phyloP scores from a whole-genome alignment of 1,140 invertebrate species.

The Apis laboriosa region DNA sequence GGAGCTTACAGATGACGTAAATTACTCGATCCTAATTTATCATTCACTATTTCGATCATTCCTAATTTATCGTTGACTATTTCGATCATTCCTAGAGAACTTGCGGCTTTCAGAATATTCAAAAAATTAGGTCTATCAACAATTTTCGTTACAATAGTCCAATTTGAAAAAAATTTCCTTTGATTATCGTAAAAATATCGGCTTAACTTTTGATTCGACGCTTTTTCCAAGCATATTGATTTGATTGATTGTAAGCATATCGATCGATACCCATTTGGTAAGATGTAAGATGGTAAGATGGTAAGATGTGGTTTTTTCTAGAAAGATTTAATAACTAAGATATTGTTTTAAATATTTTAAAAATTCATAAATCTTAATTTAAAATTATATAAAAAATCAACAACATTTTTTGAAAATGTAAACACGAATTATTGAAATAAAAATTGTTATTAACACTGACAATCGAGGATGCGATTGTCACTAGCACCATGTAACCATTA shows the following conservation, averaged over 20 bases:
- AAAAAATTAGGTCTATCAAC: not conserved
- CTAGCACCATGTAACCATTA: no score
- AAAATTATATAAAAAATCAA: no score
- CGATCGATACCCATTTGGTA: not conserved
- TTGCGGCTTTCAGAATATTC: not conserved
- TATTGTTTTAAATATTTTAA: no score
- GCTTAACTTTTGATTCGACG: not conserved
- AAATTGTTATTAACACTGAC: no score
- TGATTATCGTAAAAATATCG: not conserved
- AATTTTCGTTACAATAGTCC: not conserved
- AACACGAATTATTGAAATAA: no score
- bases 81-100: not conserved
- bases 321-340: not conserved
- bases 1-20: not conserved
- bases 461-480: no score
- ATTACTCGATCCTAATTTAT: not conserved
- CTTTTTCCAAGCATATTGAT: not conserved
- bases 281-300: not conserved
- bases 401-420: no score
- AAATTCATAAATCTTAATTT: no score
- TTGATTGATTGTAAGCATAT: not conserved
- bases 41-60: not conserved
- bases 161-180: not conserved
- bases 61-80: not conserved
- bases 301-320: no score